These are phyloP conservation scores for Porites divaricata DNA, from an alignment of 92 coral and sea anemone species.

Conservation along the genomic window DNA sequence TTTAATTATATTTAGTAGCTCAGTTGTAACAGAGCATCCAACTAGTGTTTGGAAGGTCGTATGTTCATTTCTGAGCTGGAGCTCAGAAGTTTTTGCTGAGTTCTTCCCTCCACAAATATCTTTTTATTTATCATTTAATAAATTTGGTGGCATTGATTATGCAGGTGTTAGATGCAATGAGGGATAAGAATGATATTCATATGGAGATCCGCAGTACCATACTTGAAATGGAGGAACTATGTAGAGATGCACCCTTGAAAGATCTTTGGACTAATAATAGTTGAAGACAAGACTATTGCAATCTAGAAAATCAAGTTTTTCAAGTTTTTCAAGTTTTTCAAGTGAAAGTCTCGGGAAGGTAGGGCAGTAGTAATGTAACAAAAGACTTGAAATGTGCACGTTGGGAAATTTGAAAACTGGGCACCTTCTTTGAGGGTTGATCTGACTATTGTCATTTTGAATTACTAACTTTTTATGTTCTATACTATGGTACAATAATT, in stretches of 20 bases:
- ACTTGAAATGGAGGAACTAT: constrained; percentile 26
- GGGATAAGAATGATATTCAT: constrained; percentile 74
- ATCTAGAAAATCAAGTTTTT: neutral
- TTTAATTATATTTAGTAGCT: too few species aligned
- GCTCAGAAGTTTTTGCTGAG: too few species aligned
- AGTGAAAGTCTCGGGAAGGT: neutral
- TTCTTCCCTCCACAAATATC: too few species aligned
- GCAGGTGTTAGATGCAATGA: constrained; percentile 87
- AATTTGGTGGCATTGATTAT: neutral
- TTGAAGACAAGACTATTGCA: neutral
- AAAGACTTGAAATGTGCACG: neutral
- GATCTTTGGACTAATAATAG: constrained; percentile 44
- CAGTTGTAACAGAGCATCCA: too few species aligned
- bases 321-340: neutral
- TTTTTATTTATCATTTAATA: neutral
- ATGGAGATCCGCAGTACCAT: constrained; percentile 71
- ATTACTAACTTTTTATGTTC: too few species aligned
- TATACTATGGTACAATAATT: too few species aligned
- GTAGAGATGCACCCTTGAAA: constrained; percentile 32
- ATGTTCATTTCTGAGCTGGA: too few species aligned
- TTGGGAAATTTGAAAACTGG: neutral
- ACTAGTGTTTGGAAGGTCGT: too few species aligned
- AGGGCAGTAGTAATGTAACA: neutral
- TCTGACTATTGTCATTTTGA: neutral
- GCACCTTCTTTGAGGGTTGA: neutral